A percentile compares a stretch with the other conserved stretches of the same genome.
Evolutionary conservation across 2,888 invertebrate species (phyloP).

Genomic region (Orthonevra nobilis): DNA sequence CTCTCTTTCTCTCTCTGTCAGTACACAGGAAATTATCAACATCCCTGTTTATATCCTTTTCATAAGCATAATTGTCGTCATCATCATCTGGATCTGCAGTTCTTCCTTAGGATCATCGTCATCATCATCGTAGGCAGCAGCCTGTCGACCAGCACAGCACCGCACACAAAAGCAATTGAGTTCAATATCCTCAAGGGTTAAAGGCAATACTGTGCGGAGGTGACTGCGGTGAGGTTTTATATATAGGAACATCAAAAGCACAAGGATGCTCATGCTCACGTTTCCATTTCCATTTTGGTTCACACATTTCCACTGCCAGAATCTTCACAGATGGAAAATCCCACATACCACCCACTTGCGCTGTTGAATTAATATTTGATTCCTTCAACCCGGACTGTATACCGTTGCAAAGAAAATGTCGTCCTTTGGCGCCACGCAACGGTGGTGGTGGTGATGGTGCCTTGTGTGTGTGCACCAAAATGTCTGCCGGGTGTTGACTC

Average conservation of each 20-base stretch:
- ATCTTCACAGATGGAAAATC: conserved; percentile 33
- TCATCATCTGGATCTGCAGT: conserved; percentile 25
- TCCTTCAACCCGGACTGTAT: background rate
- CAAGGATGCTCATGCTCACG: conserved; percentile 2
- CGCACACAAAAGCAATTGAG: conserved; percentile 32
- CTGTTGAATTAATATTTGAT: conserved; percentile 10
- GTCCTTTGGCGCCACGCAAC: background rate
- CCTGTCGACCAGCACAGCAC: conserved; percentile 4
- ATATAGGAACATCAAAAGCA: conserved; percentile 11
- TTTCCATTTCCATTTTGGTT: conserved; percentile 5
- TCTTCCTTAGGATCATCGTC: conserved; percentile 1
- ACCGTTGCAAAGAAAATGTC: conserved; percentile 33
- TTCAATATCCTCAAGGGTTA: conserved; percentile 56
- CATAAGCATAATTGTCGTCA: conserved; percentile 1
- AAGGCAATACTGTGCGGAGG: conserved; percentile 23
- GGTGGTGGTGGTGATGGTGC: background rate
- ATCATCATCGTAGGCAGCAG: conserved; percentile 5
- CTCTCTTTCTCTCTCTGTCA: background rate
- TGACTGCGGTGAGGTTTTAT: conserved; percentile 28
- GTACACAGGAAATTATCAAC: conserved; percentile 16
- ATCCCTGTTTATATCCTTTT: conserved; percentile 29
- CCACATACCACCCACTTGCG: conserved; percentile 41
- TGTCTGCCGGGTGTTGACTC: conserved; percentile 48
- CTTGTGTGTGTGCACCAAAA: conserved; percentile 30
- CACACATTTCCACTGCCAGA: conserved; percentile 8